These are phyloP conservation scores for Synchiropus splendidus DNA, from an alignment of 2,113 vertebrate species.

Conservation along the genomic window DNA sequence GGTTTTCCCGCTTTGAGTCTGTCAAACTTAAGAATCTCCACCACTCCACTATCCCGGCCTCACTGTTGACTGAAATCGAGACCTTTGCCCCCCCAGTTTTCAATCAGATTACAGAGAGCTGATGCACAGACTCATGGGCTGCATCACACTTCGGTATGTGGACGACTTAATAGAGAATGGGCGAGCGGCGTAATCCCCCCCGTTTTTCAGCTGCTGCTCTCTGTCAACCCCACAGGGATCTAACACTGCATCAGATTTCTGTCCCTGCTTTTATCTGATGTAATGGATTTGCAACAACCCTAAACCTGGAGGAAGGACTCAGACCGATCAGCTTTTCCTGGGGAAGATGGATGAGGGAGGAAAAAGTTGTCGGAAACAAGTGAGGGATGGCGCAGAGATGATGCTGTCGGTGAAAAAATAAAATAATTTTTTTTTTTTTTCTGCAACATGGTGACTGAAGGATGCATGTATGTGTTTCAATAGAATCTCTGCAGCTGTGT, in stretches of 20 bases:
- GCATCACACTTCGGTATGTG: conserved; percentile 25
- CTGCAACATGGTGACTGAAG: too few species aligned
- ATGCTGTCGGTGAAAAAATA: background rate
- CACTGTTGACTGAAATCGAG: conserved; percentile 14
- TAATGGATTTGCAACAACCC: conserved; percentile 64
- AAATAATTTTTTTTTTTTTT: too few species aligned
- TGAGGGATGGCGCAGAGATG: conserved; percentile 5
- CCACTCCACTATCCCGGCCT: conserved; percentile 4
- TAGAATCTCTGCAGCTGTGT: too few species aligned
- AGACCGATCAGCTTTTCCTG: conserved; percentile 26
- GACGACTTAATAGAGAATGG: conserved; percentile 39
- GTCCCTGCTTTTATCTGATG: conserved; percentile 56
- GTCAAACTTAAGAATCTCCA: conserved; percentile 17
- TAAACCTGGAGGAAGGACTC: conserved; percentile 47
- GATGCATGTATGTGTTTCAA: too few species aligned
- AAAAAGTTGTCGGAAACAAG: conserved; percentile 6
- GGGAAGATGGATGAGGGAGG: conserved; percentile 12
- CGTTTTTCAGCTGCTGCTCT: conserved; percentile 41
- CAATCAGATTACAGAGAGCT: conserved; percentile 43
- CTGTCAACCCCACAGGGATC: conserved; percentile 39
- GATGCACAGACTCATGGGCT: conserved; percentile 39
- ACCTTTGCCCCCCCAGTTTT: conserved; percentile 13
- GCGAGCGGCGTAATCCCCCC: conserved; percentile 41
- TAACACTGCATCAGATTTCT: conserved; percentile 36
- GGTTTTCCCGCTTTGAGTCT: conserved; percentile 28